Base-by-base conservation (phyloP, 2,888 invertebrate genomes). In the Holacanthella duospinosa region DNA sequence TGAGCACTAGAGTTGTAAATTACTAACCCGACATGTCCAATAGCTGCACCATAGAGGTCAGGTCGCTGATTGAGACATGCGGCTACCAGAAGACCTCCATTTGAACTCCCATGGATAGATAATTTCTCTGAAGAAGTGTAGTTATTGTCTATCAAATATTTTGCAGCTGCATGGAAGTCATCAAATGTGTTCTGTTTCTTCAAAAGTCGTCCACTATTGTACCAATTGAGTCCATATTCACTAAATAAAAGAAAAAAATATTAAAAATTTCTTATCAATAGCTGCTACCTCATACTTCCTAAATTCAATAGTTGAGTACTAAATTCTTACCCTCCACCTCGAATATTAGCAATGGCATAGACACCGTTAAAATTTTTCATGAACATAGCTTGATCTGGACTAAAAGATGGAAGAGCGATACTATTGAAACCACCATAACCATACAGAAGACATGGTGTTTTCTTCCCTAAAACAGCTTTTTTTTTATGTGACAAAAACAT, bases 111-210 rank as follows among this genome's bases (percentile, higher is more conserved):
- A 78, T 93, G 89, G 73, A 93, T 93, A 16, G 86, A 86, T 66
- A 96, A 77, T 76, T 86, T 87, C 60, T 82, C 78, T 12, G 85
- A 80, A 27, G 77, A 79, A 0, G 95, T 93, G 78, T 92, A 93
- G n/a, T 85, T 83, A 71, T 89, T 83, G 4, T 79, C 75, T 28
- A 93, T 82, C 55, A 97, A 83, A 80, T 88, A 93, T 78, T 94
- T 86, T 0, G 92, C 96, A 1, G 95, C 94, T 61, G 84, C 81
- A 75, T 91, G 89, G 79, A 99, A 96, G 81, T 99, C 97, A 78
- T 96, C 90, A 78, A 97, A 97, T 55, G 88, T 89, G 78, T 97
- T 97, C 80, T 97, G 96, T 77, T 97, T 99, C 76, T 94, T 93
- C 1, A 86, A 82, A 67, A 90, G 81, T 26, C 90, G 86, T 1